Evolutionary conservation across 2,888 invertebrate genomes (phyloP), one percentile per base, ranked within the genome.

Genomic region (Phrixothrix hirtus): DNA sequence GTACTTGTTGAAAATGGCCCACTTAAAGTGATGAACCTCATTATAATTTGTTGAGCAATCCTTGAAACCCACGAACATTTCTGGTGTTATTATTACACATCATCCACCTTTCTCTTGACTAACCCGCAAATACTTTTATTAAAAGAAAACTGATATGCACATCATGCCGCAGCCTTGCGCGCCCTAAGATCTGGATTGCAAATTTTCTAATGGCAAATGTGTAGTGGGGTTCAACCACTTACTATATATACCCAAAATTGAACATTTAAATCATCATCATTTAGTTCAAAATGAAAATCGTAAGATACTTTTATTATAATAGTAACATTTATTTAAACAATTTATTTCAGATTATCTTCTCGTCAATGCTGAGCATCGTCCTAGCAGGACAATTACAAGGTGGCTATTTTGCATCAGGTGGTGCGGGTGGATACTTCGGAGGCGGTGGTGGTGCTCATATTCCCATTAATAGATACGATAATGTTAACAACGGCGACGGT

Each of bases 401-500:
- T 10, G 37, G 38, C 15, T 27, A 14, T 11, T 38, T 37, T 10
- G 25, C 42, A 11, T 15, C 30, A 11, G 46, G 37, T 3, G 13
- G 11, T 1, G 21, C 17, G 5, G 42, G 42, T 29, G 42, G 42
- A 16, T 30, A 29, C 10, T 29, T 15, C 26, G 34, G 29, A 10
- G 39, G 36, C 3, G 15, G 32, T n/a, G 41, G 35, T 4, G 46
- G 45, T 10, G 21, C 51, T 6, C 76, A 78, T 30, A 81, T 83
- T 57, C 84, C 84, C 5, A 85, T 85, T 57, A 66, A 83, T 12
- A 77, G 79, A 52, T 83, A 80, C 64, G 80, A 81, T 49, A 84
- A 82, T 57, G 77, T 78, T 21, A 83, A 83, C 69, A 82, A 83
- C 64, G 83, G 83, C 29, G 83, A 83, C 62, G 84, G 84, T 38